Percentiles rank a stretch among this genome's conserved stretches.
Evolutionary conservation across 2,888 invertebrate genomes (phyloP).

Genomic region (Pristionchus entomophagus): DNA sequence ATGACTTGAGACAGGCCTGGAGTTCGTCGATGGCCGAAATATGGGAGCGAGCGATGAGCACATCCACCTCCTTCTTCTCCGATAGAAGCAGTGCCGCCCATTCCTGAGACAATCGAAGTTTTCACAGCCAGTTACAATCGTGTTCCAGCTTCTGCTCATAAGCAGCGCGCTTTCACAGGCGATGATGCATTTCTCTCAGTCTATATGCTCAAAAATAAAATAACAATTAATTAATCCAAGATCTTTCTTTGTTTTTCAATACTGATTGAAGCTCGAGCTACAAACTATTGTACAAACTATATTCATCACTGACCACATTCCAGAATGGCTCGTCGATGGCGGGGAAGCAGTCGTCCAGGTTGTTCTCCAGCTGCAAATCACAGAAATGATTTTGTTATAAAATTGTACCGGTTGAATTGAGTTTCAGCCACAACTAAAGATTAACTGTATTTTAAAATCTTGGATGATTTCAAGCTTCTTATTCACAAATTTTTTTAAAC

Average conservation of each 20-base stretch:
- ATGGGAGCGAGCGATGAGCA: background rate
- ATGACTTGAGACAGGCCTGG: constrained; percentile 15
- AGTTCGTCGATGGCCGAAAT: constrained; percentile 22
- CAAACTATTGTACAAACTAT: no score
- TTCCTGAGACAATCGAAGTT: constrained; percentile 21
- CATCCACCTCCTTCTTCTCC: constrained; percentile 41
- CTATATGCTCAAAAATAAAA: background rate
- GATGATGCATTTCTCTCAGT: background rate
- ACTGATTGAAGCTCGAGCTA: no score
- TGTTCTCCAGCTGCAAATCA: background rate
- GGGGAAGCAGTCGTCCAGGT: constrained; percentile 33
- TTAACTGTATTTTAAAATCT: no score
- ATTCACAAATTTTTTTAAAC: no score
- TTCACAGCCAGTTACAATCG: no score
- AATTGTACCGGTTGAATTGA: no score
- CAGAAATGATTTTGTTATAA: no score
- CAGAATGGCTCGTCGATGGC: constrained; percentile 40
- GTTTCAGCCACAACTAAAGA: no score
- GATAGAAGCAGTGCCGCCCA: constrained; percentile 38
- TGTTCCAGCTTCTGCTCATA: no score
- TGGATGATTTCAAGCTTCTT: no score
- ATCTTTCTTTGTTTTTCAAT: background rate
- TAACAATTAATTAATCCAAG: background rate
- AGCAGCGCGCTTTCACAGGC: background rate
- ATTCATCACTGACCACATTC: constrained; percentile 21